These are phyloP conservation scores for Rhyzopertha dominica DNA, from an alignment of 1,140 invertebrate genomes.

Conservation along the genomic window DNA sequence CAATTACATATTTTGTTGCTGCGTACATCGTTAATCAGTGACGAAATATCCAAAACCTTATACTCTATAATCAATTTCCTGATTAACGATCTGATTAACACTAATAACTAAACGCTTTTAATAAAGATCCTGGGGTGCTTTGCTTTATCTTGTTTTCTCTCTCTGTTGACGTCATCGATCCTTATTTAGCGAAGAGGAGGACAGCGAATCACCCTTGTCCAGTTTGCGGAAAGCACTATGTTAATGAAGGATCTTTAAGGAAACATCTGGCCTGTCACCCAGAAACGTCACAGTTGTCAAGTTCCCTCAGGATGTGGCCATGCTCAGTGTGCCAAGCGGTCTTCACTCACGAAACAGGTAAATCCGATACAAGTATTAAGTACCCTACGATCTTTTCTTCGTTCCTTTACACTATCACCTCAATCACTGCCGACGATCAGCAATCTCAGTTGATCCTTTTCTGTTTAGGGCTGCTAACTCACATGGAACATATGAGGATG, in stretches of 20 bases:
- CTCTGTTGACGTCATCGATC: conserved; percentile 52
- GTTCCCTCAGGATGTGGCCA: conserved; percentile 86
- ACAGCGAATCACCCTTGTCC: conserved; percentile 91
- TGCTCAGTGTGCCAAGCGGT: conserved; percentile 91
- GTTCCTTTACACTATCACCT: not conserved
- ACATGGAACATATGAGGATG: conserved; percentile 96
- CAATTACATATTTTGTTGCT: too few relatives aligned
- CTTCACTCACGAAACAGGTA: conserved; percentile 90
- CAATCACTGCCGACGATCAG: not conserved
- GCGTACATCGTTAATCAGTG: too few relatives aligned
- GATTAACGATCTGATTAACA: not conserved
- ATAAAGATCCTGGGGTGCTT: conserved; percentile 45
- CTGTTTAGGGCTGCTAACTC: conserved; percentile 74
- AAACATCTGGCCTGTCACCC: conserved; percentile 91
- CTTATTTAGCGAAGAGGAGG: conserved; percentile 84
- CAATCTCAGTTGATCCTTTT: conserved; percentile 11
- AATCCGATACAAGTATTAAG: too few relatives aligned
- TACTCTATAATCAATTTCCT: too few relatives aligned
- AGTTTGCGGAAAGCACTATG: conserved; percentile 91
- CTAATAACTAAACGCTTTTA: conserved; percentile 13
- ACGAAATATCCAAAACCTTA: too few relatives aligned
- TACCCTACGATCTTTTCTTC: not conserved
- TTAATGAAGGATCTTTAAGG: conserved; percentile 86
- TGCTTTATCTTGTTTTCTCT: conserved; percentile 46
- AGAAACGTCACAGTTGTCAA: conserved; percentile 81